Percentiles rank a stretch among this genome's conserved stretches.
phyloP scores from a whole-genome alignment of 2,888 invertebrate species.

The Troides oblongomaculatus region DNA sequence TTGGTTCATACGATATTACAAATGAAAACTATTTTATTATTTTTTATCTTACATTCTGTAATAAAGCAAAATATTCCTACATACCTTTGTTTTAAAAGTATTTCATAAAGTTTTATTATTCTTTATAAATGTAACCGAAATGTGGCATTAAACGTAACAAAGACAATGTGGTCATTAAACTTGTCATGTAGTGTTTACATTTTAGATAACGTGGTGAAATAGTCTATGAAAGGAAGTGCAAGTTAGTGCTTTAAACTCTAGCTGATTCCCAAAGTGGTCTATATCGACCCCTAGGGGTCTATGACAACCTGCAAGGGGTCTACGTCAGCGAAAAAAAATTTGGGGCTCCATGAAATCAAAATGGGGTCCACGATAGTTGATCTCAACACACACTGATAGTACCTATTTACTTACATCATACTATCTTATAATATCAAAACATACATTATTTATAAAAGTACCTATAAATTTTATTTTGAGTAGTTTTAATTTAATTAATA shows the following conservation, averaged over 20 bases:
- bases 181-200: slow-evolving; percentile 38
- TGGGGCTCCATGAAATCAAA: too few species aligned
- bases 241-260: neutral
- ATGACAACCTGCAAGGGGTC: too few species aligned
- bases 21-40: neutral
- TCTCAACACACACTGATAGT: too few species aligned
- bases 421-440: too few species aligned
- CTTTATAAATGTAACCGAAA: slow-evolving; percentile 6
- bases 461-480: too few species aligned
- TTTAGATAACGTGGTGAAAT: slow-evolving; percentile 32
- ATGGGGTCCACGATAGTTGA: too few species aligned
- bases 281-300: too few species aligned
- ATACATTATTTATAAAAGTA: too few species aligned
- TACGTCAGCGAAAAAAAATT: too few species aligned
- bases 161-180: slow-evolving; percentile 45
- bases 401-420: too few species aligned
- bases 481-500: too few species aligned
- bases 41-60: neutral
- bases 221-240: neutral
- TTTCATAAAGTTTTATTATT: slow-evolving; percentile 8
- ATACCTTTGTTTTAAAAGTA: neutral
- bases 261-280: too few species aligned
- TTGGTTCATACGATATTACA: neutral
- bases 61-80: neutral
- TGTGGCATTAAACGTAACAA: slow-evolving; percentile 35